Base-by-base conservation (phyloP, 37 sponge, comb jelly and placozoan species). In the Amphimedon queenslandica region DNA sequence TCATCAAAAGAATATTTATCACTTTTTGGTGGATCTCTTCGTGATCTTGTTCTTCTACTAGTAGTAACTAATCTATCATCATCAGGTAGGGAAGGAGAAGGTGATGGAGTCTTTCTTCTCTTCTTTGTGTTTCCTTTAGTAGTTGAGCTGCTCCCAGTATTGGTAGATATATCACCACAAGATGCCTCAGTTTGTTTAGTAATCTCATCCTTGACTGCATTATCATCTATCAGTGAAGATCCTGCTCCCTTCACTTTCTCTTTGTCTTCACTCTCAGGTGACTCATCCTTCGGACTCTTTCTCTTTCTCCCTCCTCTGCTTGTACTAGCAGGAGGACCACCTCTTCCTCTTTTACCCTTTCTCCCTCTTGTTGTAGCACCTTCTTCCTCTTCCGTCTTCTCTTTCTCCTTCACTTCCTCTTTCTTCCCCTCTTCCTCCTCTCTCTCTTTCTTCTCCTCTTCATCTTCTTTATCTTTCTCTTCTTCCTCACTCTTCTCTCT, bases 301-400 rank as follows among this genome's bases (percentile, higher is more conserved):
- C 72, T 55, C 79, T 69, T 39, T 6, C 70, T 78, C 70, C 37
- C 70, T 68, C 70, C 63, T 58, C 63, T 25, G 23, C 77, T 56
- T 57, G 41, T 63, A 23, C 36, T 41, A 30, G 37, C 40, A 16
- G 61, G 37, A 60, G 35, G 42, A 20, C 36, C 56, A 32, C 10
- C 61, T 41, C 38, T 61, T 38, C 21, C 70, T 42, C 41, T 40
- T 58, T 67, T 40, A 53, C 68, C 35, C 65, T 42, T 34, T 32
- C 66, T 76, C 37, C 40, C 77, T 40, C 51, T 63, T 42, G 38
- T 55, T 65, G 36, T n/a, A 8, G 13, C 53, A 47, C 53, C 32
- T 63, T 53, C 73, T 13, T 40, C 67, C 36, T 13, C 31, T 2
- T 28, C 67, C 42, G 28, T 33, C 37, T 47, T 76, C 67, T 37